These are phyloP conservation scores for Drosophila leonis DNA, from an alignment of 2,888 invertebrate genomes.

Conservation along the genomic window DNA sequence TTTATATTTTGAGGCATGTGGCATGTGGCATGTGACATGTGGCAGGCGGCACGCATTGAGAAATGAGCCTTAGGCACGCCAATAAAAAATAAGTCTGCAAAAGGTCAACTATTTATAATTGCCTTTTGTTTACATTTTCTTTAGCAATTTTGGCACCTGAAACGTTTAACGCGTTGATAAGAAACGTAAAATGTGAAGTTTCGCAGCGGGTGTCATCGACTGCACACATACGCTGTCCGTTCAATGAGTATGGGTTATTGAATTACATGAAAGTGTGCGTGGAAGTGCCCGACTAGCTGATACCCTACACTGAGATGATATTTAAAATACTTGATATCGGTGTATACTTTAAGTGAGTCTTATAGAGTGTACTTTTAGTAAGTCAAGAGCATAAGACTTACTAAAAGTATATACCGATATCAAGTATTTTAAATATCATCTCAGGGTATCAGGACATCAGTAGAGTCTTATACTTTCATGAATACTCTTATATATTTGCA, in stretches of 20 bases:
- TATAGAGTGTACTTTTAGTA: too few species aligned
- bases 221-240: background rate
- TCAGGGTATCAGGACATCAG: too few species aligned
- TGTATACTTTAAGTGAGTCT: background rate
- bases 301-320: background rate
- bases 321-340: background rate
- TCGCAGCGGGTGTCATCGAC: background rate
- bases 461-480: too few species aligned
- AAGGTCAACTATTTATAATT: constrained; percentile 1
- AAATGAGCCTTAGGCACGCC: constrained; percentile 36
- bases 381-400: too few species aligned
- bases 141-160: constrained; percentile 3
- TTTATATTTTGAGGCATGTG: constrained; percentile 1
- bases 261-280: background rate
- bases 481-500: background rate
- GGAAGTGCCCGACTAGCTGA: background rate
- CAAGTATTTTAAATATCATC: too few species aligned
- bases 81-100: constrained; percentile 13
- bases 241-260: background rate
- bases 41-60: constrained; percentile 10
- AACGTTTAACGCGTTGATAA: background rate
- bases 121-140: background rate
- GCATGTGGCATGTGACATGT: background rate
- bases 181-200: background rate
- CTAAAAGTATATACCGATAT: too few species aligned